phyloP scores from a whole-genome alignment of 1,140 invertebrate genomes.

The Camponotus vicinus region DNA sequence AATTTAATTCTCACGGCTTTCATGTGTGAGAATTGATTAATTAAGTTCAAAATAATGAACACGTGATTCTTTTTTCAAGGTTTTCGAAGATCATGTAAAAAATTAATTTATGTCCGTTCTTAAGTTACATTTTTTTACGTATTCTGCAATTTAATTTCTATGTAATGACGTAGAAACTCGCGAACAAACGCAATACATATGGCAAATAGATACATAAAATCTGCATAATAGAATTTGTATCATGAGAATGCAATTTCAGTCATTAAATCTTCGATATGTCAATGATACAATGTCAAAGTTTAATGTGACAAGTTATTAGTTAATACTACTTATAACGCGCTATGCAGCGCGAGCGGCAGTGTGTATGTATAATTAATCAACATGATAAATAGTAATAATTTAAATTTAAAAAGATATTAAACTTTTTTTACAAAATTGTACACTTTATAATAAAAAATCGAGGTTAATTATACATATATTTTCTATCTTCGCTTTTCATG shows the following conservation, averaged over 20 bases:
- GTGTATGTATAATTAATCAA: neutral
- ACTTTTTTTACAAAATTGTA: neutral
- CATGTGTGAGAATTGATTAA: neutral
- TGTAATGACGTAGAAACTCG: neutral
- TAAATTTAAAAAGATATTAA: neutral
- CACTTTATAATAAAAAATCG: neutral
- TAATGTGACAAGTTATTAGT: neutral
- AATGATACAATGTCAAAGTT: slow-evolving; percentile 2
- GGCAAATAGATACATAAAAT: neutral
- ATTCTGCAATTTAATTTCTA: neutral
- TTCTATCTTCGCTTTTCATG: neutral
- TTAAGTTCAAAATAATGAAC: slow-evolving; percentile 3
- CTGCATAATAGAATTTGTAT: neutral
- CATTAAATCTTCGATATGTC: neutral
- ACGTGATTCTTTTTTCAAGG: neutral
- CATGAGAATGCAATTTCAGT: neutral
- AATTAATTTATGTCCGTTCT: neutral
- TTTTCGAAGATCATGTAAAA: neutral
- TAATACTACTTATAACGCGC: neutral
- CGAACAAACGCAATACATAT: neutral
- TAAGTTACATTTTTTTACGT: neutral
- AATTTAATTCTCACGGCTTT: neutral
- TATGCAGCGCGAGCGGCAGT: neutral
- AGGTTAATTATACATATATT: slow-evolving; percentile 13
- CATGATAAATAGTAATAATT: neutral